Conservation (phyloP, 2,113 vertebrate genomes). For the Ochotona curzoniae region DNA sequence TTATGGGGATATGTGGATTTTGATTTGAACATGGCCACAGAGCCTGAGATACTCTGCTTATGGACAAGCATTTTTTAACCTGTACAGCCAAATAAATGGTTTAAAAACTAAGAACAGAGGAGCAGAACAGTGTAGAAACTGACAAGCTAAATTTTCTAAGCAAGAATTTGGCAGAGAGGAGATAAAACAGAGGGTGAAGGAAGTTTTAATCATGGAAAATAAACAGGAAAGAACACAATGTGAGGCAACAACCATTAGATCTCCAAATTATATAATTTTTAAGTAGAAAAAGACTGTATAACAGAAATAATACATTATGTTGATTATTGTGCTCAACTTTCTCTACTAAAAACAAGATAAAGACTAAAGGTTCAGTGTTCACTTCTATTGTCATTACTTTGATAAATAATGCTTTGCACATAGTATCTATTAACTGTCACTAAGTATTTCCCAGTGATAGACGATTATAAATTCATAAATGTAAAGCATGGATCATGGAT, state of each 20-base stretch:
- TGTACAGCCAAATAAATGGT: neutral
- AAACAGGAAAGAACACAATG: neutral
- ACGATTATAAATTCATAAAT: slow-evolving; percentile 30
- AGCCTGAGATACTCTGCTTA: neutral
- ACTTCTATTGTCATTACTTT: neutral
- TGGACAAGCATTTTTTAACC: neutral
- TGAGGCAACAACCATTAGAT: neutral
- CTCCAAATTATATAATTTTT: slow-evolving; percentile 2
- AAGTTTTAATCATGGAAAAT: neutral
- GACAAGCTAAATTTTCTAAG: neutral
- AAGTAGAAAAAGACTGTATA: slow-evolving; percentile 13
- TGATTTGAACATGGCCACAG: neutral
- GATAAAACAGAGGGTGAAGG: neutral
- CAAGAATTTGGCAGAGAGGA: neutral
- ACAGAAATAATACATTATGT: neutral
- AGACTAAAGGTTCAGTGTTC: neutral
- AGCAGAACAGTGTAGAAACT: neutral
- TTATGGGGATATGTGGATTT: neutral
- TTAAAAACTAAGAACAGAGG: neutral
- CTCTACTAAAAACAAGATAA: slow-evolving; percentile 15
- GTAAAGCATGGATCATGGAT: neutral
- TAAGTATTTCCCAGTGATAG: slow-evolving; percentile 16
- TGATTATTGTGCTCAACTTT: neutral
- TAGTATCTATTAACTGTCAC: neutral
- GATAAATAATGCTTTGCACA: neutral